phyloP scores from a whole-genome alignment of 2,888 invertebrate genomes.

The Argyresthia albistria region DNA sequence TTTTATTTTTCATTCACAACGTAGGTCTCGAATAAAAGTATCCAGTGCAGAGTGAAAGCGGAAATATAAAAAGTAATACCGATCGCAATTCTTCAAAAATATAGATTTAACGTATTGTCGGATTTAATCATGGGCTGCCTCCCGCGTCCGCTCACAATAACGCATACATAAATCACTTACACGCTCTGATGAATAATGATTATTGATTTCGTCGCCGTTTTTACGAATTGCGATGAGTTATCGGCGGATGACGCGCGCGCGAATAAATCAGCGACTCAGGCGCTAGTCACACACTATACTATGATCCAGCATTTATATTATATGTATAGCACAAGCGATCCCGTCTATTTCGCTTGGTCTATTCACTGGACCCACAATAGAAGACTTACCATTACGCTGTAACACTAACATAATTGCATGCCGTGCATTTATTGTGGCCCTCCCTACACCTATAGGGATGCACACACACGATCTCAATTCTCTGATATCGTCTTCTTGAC shows the following conservation, averaged over 20 bases:
- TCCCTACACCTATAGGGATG: too few species aligned
- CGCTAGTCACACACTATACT: not conserved
- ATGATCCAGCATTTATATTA: not conserved
- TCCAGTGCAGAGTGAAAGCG: too few species aligned
- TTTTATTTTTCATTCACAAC: too few species aligned
- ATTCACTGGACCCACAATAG: too few species aligned
- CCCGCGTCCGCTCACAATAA: conserved; percentile 43
- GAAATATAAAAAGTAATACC: not conserved
- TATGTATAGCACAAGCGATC: too few species aligned
- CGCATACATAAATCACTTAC: conserved; percentile 43
- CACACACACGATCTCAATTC: too few species aligned
- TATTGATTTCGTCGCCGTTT: conserved; percentile 37
- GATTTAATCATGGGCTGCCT: conserved; percentile 31
- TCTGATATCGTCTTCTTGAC: too few species aligned
- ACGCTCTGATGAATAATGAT: conserved; percentile 47
- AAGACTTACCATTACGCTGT: too few species aligned
- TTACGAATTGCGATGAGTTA: conserved; percentile 6
- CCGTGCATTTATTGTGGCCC: too few species aligned
- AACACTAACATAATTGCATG: too few species aligned
- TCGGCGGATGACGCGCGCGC: not conserved
- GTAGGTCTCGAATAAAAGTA: too few species aligned
- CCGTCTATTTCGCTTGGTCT: too few species aligned
- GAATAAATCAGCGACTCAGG: conserved; percentile 10
- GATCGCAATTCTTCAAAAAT: conserved; percentile 20
- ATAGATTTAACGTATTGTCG: conserved; percentile 23